Evolutionary conservation across 2,113 vertebrate genomes (phyloP), one percentile per base, ranked within the genome.

Genomic region (Halcyon malimbica): DNA sequence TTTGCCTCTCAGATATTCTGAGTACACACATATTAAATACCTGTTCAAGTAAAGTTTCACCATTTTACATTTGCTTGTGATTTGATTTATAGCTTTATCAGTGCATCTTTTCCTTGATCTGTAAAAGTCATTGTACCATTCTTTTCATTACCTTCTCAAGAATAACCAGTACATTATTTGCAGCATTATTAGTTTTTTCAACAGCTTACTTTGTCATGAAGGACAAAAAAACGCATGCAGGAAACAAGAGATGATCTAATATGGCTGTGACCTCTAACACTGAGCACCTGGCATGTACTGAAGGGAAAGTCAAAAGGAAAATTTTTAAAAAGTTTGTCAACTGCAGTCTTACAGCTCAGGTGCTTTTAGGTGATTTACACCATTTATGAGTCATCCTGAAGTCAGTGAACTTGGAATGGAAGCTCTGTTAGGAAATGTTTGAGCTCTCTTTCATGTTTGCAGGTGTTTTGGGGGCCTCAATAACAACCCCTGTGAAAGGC

Each of bases 61-160:
- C 48, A 35, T 37, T 91, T 96, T 77, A 84, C 8, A 28, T 90
- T 87, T 86, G 1, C 51, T 83, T 93, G 57, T 77, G 13, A 93
- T 93, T 92, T 96, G 56, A 85, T 90, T 90, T 76, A 65, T 60
- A 95, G 31, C 6, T 77, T 44, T 81, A 88, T 89, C 18, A 15
- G 18, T 57, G 9, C 14, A 42, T 78, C 35, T 89, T 4, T 88
- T 96, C 39, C 82, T 78, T 90, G 13, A 67, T 70, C 48, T 91
- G 18, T 56, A 85, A 90, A 96, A 94, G 10, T 29, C 28, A 86
- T 94, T 84, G 3, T 50, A n/a, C 4, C 16, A 41, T 80, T 92
- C 24, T 79, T 95, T 89, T 71, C 94, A 85, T 95, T 95, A 93
- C 88, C 44, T 86, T 86, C 69, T 77, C 63, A 94, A 54, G 59